phyloP scores from a whole-genome alignment of 2,888 invertebrate genomes.

The Drosophila multiciliata region DNA sequence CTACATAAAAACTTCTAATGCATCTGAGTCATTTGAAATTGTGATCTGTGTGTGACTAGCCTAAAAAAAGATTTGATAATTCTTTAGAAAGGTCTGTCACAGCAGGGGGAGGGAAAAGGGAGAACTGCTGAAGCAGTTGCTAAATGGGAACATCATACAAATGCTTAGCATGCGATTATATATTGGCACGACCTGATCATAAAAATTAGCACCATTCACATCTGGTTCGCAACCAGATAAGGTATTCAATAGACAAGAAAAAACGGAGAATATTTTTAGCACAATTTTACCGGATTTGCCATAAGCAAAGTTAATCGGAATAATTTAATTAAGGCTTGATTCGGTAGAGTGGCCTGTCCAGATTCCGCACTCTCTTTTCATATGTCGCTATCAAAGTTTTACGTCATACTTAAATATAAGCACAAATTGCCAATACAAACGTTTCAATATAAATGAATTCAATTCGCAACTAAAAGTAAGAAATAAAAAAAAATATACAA shows the following conservation, averaged over 20 bases:
- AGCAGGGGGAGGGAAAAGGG: neutral
- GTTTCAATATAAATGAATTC: slow-evolving; percentile 44
- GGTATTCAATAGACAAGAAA: neutral
- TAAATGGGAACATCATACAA: slow-evolving; percentile 58
- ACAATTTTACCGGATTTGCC: slow-evolving; percentile 8
- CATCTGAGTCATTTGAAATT: slow-evolving; percentile 1
- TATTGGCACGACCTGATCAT: slow-evolving; percentile 41
- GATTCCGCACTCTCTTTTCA: neutral
- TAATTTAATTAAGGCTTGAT: slow-evolving; percentile 23
- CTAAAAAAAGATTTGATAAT: slow-evolving; percentile 10
- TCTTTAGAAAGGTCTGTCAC: neutral
- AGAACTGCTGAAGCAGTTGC: slow-evolving; percentile 19
- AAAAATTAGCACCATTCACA: slow-evolving; percentile 57
- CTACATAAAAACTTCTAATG: neutral
- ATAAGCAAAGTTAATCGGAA: slow-evolving; percentile 25
- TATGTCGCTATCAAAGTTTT: slow-evolving; percentile 18
- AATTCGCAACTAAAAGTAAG: slow-evolving; percentile 46
- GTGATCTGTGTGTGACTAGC: slow-evolving; percentile 1
- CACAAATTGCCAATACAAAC: slow-evolving; percentile 13
- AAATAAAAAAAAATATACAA: slow-evolving; percentile 1
- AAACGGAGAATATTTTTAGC: slow-evolving; percentile 7
- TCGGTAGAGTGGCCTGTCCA: slow-evolving; percentile 9
- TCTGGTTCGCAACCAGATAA: slow-evolving; percentile 46
- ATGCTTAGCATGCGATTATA: slow-evolving; percentile 52
- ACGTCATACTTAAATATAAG: slow-evolving; percentile 45